Evolutionary conservation across 2,113 vertebrate species (phyloP).

Genomic region (Oncorhynchus masou): DNA sequence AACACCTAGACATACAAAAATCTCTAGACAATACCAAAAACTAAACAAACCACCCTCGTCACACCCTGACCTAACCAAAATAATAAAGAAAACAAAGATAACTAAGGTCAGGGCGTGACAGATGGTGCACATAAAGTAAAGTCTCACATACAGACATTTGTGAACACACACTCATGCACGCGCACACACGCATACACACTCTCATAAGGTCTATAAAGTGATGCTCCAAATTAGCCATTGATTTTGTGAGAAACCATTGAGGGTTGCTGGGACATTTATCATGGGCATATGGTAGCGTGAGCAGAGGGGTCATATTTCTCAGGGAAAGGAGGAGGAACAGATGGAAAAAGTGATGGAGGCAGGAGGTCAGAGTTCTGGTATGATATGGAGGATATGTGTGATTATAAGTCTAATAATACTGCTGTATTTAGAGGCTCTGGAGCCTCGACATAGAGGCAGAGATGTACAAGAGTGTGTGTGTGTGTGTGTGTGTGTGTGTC

Average conservation of each 20-base stretch:
- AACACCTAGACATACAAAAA: too few relatives aligned
- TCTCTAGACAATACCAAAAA: too few relatives aligned
- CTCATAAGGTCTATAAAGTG: constrained; percentile 25
- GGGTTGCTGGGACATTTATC: constrained; percentile 59
- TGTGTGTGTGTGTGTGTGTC: too few relatives aligned
- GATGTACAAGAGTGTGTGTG: too few relatives aligned
- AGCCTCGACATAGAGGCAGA: background rate
- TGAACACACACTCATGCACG: background rate
- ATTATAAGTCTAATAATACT: constrained; percentile 56
- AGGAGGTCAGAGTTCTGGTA: constrained; percentile 26
- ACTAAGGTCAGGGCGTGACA: too few relatives aligned
- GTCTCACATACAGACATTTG: background rate
- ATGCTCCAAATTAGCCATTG: constrained; percentile 65
- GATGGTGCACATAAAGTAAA: background rate
- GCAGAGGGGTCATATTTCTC: constrained; percentile 48
- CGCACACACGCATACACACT: constrained; percentile 22
- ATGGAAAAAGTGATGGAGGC: constrained; percentile 41
- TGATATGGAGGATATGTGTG: constrained; percentile 52
- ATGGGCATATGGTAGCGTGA: constrained; percentile 28
- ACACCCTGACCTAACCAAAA: too few relatives aligned
- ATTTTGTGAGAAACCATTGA: constrained; percentile 60
- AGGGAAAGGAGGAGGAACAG: constrained; percentile 34
- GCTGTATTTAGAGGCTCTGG: constrained; percentile 43
- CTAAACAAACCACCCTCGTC: too few relatives aligned
- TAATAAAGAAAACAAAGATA: too few relatives aligned